Conservation (phyloP, 2,888 invertebrate species). For the Palloptera scutellata region DNA sequence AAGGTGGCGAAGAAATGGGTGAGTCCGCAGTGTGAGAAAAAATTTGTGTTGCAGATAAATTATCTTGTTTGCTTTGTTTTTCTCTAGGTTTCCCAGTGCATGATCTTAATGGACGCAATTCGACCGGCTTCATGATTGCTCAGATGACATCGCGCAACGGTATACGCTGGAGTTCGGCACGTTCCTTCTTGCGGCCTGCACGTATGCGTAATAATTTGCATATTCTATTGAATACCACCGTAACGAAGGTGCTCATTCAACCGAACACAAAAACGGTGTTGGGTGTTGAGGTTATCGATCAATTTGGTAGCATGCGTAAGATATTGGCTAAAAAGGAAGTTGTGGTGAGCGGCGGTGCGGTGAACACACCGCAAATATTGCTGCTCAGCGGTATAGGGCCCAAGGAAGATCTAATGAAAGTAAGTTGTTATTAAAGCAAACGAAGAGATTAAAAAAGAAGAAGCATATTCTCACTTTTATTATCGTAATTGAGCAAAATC, state of each 20-base stretch:
- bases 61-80: neutral
- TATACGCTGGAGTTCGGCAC: slow-evolving; percentile 81
- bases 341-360: slow-evolving; percentile 80
- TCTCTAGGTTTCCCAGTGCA: slow-evolving; percentile 74
- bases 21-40: slow-evolving; percentile 36
- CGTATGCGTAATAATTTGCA: slow-evolving; percentile 80
- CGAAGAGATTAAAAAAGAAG: too few relatives aligned
- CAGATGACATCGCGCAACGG: slow-evolving; percentile 89
- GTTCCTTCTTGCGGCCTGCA: slow-evolving; percentile 84
- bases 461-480: too few relatives aligned
- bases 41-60: neutral
- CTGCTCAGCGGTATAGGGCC: slow-evolving; percentile 90
- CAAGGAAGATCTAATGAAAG: slow-evolving; percentile 71
- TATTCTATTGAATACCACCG: slow-evolving; percentile 84
- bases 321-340: slow-evolving; percentile 84
- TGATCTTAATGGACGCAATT: slow-evolving; percentile 83
- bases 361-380: slow-evolving; percentile 92
- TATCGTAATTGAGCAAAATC: too few relatives aligned
- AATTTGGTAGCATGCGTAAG: slow-evolving; percentile 66
- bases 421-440: slow-evolving; percentile 47
- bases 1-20: slow-evolving; percentile 82
- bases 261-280: slow-evolving; percentile 76
- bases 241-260: slow-evolving; percentile 78
- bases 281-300: slow-evolving; percentile 73
- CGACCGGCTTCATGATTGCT: slow-evolving; percentile 86